Conservation (phyloP, 2,888 invertebrate genomes). For the Opisthograptis luteolata region DNA sequence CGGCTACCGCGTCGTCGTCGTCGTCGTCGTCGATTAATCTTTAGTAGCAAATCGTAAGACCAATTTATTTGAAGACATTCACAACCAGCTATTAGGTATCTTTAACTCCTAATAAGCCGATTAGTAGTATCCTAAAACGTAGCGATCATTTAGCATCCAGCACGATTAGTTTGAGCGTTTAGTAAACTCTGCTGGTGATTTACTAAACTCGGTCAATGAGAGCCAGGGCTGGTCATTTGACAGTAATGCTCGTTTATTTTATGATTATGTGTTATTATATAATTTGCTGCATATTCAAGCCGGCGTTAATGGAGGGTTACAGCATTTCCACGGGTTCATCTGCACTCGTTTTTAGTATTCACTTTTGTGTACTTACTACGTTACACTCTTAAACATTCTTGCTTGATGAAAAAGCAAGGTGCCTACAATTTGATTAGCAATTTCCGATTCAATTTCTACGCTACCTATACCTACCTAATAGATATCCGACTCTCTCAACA, state of each 20-base stretch:
- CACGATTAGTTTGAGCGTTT: constrained; percentile 6
- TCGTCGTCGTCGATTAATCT: no score
- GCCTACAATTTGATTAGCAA: constrained; percentile 2
- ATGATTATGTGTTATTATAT: constrained; percentile 9
- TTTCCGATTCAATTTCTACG: constrained; percentile 11
- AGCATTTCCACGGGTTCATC: no score
- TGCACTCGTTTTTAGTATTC: no score
- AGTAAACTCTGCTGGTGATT: constrained; percentile 24
- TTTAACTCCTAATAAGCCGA: constrained; percentile 21
- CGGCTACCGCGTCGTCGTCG: no score
- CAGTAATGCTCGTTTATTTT: constrained; percentile 20
- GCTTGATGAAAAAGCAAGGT: neutral
- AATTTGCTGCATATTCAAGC: no score
- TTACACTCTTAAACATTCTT: no score
- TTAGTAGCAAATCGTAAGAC: neutral
- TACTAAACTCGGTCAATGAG: constrained; percentile 35
- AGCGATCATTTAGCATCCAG: constrained; percentile 12
- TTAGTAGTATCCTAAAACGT: constrained; percentile 29
- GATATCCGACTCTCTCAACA: constrained; percentile 12
- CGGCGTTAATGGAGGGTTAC: no score
- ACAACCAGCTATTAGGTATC: neutral
- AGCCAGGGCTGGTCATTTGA: constrained; percentile 22
- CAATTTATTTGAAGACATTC: neutral
- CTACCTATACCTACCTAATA: no score
- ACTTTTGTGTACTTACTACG: no score